A percentile compares a stretch with the other conserved stretches of the same genome.
phyloP scores from a whole-genome alignment of 1,140 invertebrate genomes.

The Heliothis subflexa region DNA sequence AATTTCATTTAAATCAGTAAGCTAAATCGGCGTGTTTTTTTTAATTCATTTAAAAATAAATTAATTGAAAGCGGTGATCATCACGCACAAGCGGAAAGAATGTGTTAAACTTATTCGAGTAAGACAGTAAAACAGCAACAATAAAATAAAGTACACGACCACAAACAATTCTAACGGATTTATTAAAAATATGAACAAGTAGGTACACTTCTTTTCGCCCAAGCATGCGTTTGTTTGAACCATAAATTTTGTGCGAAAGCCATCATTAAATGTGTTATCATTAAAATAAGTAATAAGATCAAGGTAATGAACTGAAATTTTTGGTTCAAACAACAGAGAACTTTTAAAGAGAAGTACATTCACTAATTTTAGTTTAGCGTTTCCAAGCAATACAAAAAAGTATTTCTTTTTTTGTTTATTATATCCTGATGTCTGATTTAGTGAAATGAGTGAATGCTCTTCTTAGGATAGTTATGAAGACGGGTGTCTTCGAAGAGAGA shows the following conservation, averaged over 20 bases:
- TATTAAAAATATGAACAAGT: slow-evolving; percentile 66
- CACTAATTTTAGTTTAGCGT: slow-evolving; percentile 23
- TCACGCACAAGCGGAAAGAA: slow-evolving; percentile 85
- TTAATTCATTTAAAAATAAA: slow-evolving; percentile 58
- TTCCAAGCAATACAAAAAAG: not conserved
- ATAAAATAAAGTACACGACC: slow-evolving; percentile 74
- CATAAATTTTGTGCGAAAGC: slow-evolving; percentile 55
- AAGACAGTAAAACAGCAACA: slow-evolving; percentile 76
- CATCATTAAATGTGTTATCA: not conserved
- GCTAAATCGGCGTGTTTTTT: slow-evolving; percentile 22
- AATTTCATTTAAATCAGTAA: not conserved
- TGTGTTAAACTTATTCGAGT: slow-evolving; percentile 77
- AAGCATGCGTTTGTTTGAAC: slow-evolving; percentile 82
- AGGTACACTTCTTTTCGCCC: slow-evolving; percentile 84
- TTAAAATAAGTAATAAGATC: not conserved
- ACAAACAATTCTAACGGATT: slow-evolving; percentile 74
- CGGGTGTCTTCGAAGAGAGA: slow-evolving; percentile 50
- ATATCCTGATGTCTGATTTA: too few species aligned
- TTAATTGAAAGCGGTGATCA: slow-evolving; percentile 82
- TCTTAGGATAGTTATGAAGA: slow-evolving; percentile 46
- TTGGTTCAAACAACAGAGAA: slow-evolving; percentile 73
- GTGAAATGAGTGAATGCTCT: slow-evolving; percentile 51
- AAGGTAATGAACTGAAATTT: slow-evolving; percentile 24
- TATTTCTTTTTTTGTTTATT: too few species aligned
- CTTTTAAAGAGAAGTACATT: slow-evolving; percentile 52